Conservation (phyloP, 1,140 invertebrate genomes). For the Drosophila bocqueti region DNA sequence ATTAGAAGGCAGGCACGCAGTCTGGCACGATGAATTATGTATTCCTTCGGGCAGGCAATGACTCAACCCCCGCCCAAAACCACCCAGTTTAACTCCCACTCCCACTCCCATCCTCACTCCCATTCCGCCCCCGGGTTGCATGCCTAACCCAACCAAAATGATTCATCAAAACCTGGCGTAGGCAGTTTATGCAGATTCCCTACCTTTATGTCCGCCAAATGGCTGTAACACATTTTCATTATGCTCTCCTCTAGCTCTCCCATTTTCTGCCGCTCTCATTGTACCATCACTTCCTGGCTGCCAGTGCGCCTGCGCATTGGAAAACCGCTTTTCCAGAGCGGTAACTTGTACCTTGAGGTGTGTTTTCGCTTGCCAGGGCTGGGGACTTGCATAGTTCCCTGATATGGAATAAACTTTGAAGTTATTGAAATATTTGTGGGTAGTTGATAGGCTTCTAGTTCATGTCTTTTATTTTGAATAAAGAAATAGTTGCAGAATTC, state of each 20-base stretch:
- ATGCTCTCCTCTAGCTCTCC: slow-evolving; percentile 29
- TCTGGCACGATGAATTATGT: slow-evolving; percentile 52
- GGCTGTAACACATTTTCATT: slow-evolving; percentile 61
- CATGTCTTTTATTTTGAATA: neutral
- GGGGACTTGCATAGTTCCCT: too few species aligned
- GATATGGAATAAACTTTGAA: too few species aligned
- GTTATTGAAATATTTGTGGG: too few species aligned
- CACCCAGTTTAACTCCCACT: slow-evolving; percentile 11
- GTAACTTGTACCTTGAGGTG: slow-evolving; percentile 14
- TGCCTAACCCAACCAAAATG: slow-evolving; percentile 71
- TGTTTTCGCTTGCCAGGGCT: slow-evolving; percentile 30
- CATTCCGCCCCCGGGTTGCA: slow-evolving; percentile 12
- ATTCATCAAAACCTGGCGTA: slow-evolving; percentile 61
- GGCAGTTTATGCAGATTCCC: slow-evolving; percentile 48
- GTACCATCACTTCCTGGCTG: slow-evolving; percentile 17
- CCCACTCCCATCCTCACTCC: neutral
- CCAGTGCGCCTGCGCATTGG: slow-evolving; percentile 54
- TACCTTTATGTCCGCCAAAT: slow-evolving; percentile 45
- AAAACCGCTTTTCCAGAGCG: slow-evolving; percentile 35
- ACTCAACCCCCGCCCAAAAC: slow-evolving; percentile 28
- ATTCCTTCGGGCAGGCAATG: slow-evolving; percentile 42
- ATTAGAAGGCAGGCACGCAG: slow-evolving; percentile 49
- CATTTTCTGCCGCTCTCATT: slow-evolving; percentile 18
- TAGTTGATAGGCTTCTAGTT: too few species aligned
- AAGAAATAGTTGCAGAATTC: neutral